Evolutionary conservation across 2,888 invertebrate species (phyloP).

Genomic region (Phyto melanocephala): DNA sequence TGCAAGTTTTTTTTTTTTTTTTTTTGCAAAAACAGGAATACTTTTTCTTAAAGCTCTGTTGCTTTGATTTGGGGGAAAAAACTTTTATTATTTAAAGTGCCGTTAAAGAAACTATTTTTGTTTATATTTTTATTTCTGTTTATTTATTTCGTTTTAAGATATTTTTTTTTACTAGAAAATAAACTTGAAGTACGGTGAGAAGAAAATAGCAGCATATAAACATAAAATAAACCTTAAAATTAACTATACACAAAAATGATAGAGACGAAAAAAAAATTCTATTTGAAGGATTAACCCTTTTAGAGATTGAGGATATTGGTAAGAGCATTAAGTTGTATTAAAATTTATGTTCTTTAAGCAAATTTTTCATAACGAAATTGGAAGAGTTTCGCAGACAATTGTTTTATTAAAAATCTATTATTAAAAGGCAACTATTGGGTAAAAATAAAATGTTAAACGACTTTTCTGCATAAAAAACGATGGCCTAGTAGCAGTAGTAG

Average conservation of each 20-base stretch:
- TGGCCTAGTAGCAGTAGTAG: no score
- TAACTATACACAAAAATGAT: conserved; percentile 12
- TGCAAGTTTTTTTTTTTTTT: neutral
- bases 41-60: neutral
- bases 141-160: conserved; percentile 14
- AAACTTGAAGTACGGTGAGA: neutral
- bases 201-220: conserved; percentile 25
- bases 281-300: conserved; percentile 18
- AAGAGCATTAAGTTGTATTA: no score
- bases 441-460: no score
- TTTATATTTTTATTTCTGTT: neutral
- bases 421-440: no score
- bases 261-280: neutral
- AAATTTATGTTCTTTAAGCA: no score
- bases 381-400: no score
- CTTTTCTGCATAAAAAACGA: no score
- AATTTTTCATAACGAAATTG: no score
- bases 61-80: conserved; percentile 21
- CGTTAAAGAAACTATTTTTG: conserved; percentile 25
- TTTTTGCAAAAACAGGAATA: neutral
- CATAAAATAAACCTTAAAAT: conserved; percentile 35
- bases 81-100: conserved; percentile 44
- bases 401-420: no score
- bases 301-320: neutral
- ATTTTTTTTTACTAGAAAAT: neutral